A percentile compares a stretch with the other conserved stretches of the same genome.
These are phyloP conservation scores for Caranx ignobilis DNA, from an alignment of 2,113 vertebrate species.

Conservation along the genomic window DNA sequence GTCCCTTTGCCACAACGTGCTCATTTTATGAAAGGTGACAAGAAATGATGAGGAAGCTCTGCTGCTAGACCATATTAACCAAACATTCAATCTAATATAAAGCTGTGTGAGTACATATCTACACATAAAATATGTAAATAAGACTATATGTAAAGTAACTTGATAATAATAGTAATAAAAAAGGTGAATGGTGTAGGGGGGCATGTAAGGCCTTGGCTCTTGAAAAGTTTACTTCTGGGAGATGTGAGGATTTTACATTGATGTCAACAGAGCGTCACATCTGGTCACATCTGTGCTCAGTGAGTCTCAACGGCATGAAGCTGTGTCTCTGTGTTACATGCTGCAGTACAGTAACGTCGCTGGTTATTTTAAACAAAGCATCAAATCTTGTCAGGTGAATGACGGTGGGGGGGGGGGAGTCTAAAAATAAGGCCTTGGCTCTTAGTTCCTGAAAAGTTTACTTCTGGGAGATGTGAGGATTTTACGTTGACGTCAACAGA, in stretches of 20 bases:
- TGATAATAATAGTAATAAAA: not conserved
- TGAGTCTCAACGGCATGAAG: not conserved
- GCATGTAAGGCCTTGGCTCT: not conserved
- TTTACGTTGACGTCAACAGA: slow-evolving; percentile 11
- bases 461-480: slow-evolving; percentile 10
- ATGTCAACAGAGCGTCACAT: slow-evolving; percentile 5
- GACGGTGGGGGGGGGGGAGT: not conserved
- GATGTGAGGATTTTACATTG: slow-evolving; percentile 9
- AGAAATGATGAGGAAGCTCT: no score
- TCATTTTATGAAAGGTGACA: no score
- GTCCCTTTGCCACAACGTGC: not conserved
- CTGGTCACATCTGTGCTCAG: not conserved
- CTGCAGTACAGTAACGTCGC: not conserved
- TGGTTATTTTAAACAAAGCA: slow-evolving; percentile 38
- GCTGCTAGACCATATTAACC: no score
- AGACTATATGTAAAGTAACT: no score
- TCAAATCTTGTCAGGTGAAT: slow-evolving; percentile 45
- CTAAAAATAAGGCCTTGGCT: not conserved
- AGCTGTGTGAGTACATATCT: no score
- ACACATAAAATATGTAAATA: no score
- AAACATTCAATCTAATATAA: no score
- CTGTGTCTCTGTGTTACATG: not conserved
- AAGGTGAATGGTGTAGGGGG: not conserved
- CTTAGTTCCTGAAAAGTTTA: slow-evolving; percentile 57
- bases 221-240: slow-evolving; percentile 39